Percentiles rank a stretch among this genome's conserved stretches.
phyloP scores from a whole-genome alignment of 2,888 invertebrate species.

The Anthophora plumipes region DNA sequence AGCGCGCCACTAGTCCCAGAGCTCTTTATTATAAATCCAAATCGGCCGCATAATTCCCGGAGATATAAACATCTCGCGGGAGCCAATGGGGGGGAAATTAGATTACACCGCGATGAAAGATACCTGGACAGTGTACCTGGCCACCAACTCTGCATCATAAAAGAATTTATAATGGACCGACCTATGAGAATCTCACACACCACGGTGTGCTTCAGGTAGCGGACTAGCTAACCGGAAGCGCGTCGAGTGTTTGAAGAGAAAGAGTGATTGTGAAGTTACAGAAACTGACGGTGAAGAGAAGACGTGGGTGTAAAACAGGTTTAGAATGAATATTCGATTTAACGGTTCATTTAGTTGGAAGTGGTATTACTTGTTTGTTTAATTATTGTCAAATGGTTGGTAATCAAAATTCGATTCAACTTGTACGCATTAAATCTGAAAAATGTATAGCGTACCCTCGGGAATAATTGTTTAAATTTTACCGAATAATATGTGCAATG shows the following conservation, averaged over 20 bases:
- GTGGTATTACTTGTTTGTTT: background rate
- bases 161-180: slow-evolving; percentile 40
- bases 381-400: no score
- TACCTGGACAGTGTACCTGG: slow-evolving; percentile 8
- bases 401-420: no score
- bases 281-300: background rate
- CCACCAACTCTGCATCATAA: slow-evolving; percentile 44
- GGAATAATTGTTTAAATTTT: no score
- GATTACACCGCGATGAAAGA: slow-evolving; percentile 68
- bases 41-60: slow-evolving; percentile 78
- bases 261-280: background rate
- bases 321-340: background rate
- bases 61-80: slow-evolving; percentile 75
- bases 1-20: slow-evolving; percentile 60
- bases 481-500: no score
- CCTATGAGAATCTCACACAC: slow-evolving; percentile 34
- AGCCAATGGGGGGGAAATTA: slow-evolving; percentile 58
- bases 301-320: background rate
- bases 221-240: background rate
- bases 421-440: no score
- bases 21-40: slow-evolving; percentile 82
- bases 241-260: background rate
- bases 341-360: background rate
- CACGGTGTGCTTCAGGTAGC: background rate
- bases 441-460: no score